Base-by-base conservation (phyloP, 2,113 vertebrate genomes). In the Campylomormyrus numenius region DNA sequence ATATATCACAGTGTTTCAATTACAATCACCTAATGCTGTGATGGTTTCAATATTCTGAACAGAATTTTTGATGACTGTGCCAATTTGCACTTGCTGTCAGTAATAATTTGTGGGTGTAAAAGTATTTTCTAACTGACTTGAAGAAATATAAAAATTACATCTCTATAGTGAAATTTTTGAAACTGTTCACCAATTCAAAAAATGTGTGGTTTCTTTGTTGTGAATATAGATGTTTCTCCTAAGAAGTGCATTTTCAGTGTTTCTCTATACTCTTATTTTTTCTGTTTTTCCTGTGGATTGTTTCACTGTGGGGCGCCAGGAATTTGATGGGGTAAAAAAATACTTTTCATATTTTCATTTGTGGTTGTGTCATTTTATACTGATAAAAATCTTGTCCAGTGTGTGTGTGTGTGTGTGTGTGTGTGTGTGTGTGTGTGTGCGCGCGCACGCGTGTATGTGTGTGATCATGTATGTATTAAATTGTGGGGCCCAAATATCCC, bases 291-390 rank as follows among this genome's bases (percentile, higher is more conserved):
- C 96, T 96, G 94, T 95, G 95, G 94, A 96, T 94, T 94, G 90
- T 96, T 83, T 96, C 93, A 93, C 95, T 96, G 94, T 96, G 93
- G 92, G 94, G 94, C 92, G 62, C 94, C 95, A 96, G 96, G 95
- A 96, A 96, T 96, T 95, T 96, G 94, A 95, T 96, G 95, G 96
- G 96, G 96, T 96, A 96, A 96, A 95, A 52, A 91, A 85, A 91
- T 90, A 90, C 91, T 94, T 94, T 91, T 91, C 90, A 48, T 89
- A 87, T 56, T 87, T 85, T 27, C 49, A 48, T 89, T 70, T 86
- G 80, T 86, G 89, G 10, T 90, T 35, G 80, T 86, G 31, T 88
- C 88, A 56, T 92, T 58, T 85, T 85, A n/a, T 85, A 83, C 53
- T 62, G 52, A 85, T 62, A 13, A 45, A 85, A 52, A 89, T 56